Percentiles rank a stretch among this genome's conserved stretches.
phyloP scores from a whole-genome alignment of 2,113 vertebrate genomes.

The Ramphastos sulfuratus region DNA sequence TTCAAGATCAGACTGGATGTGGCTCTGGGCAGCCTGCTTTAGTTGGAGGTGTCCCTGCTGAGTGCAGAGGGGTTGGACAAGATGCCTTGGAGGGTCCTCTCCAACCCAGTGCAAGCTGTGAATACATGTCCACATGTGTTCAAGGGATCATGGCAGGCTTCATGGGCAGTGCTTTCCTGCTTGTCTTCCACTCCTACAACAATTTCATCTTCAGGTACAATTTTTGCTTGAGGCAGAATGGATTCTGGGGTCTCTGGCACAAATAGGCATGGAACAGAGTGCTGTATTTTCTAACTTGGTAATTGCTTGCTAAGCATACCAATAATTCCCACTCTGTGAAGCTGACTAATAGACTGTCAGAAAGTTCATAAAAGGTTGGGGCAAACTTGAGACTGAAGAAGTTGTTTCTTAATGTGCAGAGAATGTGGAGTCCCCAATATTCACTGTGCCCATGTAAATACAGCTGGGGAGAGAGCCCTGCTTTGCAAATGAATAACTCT shows the following conservation, averaged over 20 bases:
- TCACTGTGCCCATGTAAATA: background rate
- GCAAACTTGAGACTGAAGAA: background rate
- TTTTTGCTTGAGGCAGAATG: background rate
- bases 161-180: background rate
- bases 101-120: no score
- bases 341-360: background rate
- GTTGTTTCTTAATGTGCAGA: background rate
- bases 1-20: no score
- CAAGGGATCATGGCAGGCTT: background rate
- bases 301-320: background rate
- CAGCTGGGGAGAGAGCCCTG: conserved; percentile 21
- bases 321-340: background rate
- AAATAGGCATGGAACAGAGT: background rate
- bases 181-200: background rate
- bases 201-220: background rate
- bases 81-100: no score
- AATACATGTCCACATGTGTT: background rate
- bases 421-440: background rate
- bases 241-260: background rate
- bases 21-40: no score
- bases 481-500: conserved; percentile 18
- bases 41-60: no score
- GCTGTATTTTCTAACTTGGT: background rate
- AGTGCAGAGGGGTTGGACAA: no score
- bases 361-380: background rate